These are phyloP conservation scores for Carapus acus DNA, from an alignment of 2,797 vertebrate species.

Conservation along the genomic window DNA sequence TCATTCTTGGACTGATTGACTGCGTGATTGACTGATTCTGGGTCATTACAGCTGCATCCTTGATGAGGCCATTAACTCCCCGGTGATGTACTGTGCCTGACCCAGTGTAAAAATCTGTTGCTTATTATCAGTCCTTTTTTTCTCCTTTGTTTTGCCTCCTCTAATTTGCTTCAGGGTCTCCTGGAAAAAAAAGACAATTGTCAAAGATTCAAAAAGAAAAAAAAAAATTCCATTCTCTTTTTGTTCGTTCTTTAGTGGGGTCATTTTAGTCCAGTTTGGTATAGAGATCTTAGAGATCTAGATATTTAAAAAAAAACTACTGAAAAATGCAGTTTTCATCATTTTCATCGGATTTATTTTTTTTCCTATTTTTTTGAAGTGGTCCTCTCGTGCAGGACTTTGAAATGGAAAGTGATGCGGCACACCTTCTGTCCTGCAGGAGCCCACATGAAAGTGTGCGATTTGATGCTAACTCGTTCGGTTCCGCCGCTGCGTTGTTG, in stretches of 20 bases:
- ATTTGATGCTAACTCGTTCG: slow-evolving; percentile 32
- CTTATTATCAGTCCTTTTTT: slow-evolving; percentile 1
- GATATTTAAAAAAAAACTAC: too few relatives aligned
- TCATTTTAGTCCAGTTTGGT: too few relatives aligned
- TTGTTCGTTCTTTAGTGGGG: too few relatives aligned
- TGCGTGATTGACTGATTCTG: slow-evolving; percentile 10
- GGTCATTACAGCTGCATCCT: slow-evolving; percentile 11
- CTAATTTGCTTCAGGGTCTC: too few relatives aligned
- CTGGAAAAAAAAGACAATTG: too few relatives aligned
- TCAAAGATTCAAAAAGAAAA: too few relatives aligned
- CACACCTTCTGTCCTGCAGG: slow-evolving; percentile 41
- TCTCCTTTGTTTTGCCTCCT: too few relatives aligned
- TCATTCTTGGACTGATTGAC: not conserved
- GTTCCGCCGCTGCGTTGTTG: slow-evolving; percentile 18
- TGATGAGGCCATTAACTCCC: slow-evolving; percentile 21
- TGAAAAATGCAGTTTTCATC: slow-evolving; percentile 1
- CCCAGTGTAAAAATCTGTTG: slow-evolving; percentile 23
- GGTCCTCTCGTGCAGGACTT: slow-evolving; percentile 21
- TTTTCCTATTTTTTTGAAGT: slow-evolving; percentile 6
- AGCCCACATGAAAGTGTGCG: slow-evolving; percentile 20
- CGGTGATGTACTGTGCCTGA: slow-evolving; percentile 18
- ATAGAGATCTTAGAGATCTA: too few relatives aligned
- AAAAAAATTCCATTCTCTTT: too few relatives aligned
- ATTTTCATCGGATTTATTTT: slow-evolving; percentile 23
- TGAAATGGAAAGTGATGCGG: slow-evolving; percentile 34